Conservation (phyloP, 2,113 vertebrate genomes). For the Formicarius rufipectus region DNA sequence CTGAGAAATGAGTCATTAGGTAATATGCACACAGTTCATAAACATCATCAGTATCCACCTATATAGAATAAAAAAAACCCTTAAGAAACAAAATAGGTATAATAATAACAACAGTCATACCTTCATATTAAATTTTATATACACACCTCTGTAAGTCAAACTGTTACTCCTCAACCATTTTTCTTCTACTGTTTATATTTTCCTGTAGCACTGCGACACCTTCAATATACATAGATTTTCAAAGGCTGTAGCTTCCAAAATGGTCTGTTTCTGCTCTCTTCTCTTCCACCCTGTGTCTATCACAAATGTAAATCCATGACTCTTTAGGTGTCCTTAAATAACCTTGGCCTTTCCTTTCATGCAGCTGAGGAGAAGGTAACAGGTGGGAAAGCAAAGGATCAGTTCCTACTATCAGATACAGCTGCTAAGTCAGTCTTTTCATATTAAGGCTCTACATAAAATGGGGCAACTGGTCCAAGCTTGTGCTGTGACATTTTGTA, state of each 20-base stretch:
- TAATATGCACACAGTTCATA: not conserved
- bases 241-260: not conserved
- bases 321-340: not conserved
- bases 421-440: not conserved
- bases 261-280: rapidly evolving
- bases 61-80: not conserved
- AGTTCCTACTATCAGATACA: not conserved
- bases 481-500: not conserved
- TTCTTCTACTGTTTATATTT: not conserved
- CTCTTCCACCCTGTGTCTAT: not conserved
- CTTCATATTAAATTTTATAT: not conserved
- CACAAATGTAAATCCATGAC: not conserved
- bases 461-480: not conserved
- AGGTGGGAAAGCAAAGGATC: not conserved
- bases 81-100: not conserved
- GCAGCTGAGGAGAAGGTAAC: not conserved
- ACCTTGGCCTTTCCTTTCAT: not conserved
- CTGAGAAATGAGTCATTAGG: not conserved
- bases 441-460: not conserved
- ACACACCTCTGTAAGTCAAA: rapidly evolving
- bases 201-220: not conserved
- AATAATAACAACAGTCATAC: not conserved
- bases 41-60: not conserved
- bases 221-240: not conserved
- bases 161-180: not conserved